Evolutionary conservation across 2,113 vertebrate species (phyloP).

Genomic region (Centrocercus urophasianus): DNA sequence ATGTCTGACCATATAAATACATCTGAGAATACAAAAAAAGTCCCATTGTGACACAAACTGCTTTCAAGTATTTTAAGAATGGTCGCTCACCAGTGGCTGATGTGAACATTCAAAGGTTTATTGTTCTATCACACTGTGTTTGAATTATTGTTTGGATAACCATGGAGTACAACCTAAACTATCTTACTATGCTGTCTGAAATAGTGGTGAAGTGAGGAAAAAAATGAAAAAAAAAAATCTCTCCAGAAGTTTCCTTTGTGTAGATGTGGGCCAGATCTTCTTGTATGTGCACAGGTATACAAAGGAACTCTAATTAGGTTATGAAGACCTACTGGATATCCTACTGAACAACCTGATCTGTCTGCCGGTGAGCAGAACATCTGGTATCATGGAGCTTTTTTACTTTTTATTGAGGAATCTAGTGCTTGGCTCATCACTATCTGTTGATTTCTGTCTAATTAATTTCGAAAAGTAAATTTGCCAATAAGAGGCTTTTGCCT

Average conservation of each 20-base stretch:
- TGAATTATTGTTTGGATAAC: neutral
- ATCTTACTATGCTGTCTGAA: neutral
- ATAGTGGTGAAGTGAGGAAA: neutral
- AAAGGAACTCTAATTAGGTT: neutral
- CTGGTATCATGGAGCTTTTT: neutral
- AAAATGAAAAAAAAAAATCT: fast-evolving
- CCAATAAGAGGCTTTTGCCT: neutral
- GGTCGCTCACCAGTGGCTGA: neutral
- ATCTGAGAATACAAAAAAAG: neutral
- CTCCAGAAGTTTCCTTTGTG: neutral
- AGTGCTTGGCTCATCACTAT: neutral
- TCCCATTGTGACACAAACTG: neutral
- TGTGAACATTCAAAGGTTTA: neutral
- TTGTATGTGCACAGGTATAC: neutral
- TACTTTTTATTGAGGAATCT: neutral
- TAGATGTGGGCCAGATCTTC: neutral
- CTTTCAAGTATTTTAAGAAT: neutral
- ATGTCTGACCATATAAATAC: neutral
- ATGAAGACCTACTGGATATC: neutral
- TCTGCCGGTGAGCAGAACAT: neutral
- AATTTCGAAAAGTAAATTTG: neutral
- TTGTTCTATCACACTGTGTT: neutral
- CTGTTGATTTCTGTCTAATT: neutral
- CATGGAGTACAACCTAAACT: neutral
- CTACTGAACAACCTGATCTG: neutral